These are phyloP conservation scores for Tarsius wallacei DNA, from an alignment of 2,797 vertebrate species.

Conservation along the genomic window DNA sequence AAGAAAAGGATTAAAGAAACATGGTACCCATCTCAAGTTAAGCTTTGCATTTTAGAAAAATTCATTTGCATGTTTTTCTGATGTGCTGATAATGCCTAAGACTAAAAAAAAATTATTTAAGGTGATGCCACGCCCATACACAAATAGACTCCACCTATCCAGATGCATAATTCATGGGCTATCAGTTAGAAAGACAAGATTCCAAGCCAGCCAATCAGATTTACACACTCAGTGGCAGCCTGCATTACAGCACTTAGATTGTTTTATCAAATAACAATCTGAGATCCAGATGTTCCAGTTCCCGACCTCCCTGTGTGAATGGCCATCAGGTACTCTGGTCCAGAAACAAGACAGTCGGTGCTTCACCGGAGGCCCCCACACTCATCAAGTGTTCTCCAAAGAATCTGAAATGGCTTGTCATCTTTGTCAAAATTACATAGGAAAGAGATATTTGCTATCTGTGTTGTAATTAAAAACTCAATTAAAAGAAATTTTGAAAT, in stretches of 20 bases:
- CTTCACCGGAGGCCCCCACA: constrained; percentile 10
- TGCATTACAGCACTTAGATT: neutral
- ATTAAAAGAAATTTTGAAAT: constrained; percentile 83
- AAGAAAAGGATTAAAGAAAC: neutral
- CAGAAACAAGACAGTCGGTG: constrained; percentile 25
- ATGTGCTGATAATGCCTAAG: neutral
- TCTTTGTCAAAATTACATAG: constrained; percentile 70
- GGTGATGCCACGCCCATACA: neutral
- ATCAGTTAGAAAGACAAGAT: neutral
- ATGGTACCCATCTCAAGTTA: neutral
- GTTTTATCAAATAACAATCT: constrained; percentile 44
- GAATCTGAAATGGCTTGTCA: constrained; percentile 77
- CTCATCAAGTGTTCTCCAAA: constrained; percentile 73
- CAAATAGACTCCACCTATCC: neutral
- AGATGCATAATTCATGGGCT: neutral
- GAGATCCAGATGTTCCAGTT: constrained; percentile 67
- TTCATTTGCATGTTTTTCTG: neutral
- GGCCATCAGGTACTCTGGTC: constrained; percentile 56
- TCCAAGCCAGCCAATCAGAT: constrained; percentile 15
- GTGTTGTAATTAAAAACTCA: constrained; percentile 83
- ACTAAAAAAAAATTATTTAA: constrained; percentile 42
- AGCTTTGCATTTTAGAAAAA: constrained; percentile 28
- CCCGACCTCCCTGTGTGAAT: neutral
- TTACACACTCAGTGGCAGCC: neutral
- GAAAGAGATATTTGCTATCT: constrained; percentile 72